These are phyloP conservation scores for Rhinichthys klamathensis DNA, from an alignment of 2,113 vertebrate genomes.

Conservation along the genomic window DNA sequence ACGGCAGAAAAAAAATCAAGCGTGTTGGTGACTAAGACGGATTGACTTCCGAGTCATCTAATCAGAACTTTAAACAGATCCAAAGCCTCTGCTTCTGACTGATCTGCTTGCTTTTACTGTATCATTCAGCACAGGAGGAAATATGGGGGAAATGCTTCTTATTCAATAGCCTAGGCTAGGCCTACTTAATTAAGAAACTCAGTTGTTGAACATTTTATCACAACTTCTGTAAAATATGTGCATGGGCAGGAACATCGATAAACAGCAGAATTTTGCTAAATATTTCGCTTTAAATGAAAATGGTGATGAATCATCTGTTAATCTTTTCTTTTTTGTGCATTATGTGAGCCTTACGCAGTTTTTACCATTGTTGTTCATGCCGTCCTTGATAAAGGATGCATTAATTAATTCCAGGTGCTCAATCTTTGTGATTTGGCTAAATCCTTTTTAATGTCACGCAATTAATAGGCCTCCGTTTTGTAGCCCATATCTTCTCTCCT, in stretches of 20 bases:
- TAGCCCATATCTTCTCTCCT: too few relatives aligned
- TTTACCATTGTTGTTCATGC: neutral
- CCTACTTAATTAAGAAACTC: neutral
- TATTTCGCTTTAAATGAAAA: neutral
- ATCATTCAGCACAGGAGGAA: neutral
- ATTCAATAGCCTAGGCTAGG: neutral
- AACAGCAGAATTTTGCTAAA: neutral
- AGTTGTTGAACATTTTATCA: neutral
- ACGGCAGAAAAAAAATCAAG: neutral
- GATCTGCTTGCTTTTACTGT: neutral
- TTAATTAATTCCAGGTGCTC: neutral
- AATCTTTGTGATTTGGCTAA: neutral
- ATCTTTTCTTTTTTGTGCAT: neutral
- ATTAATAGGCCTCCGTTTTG: neutral
- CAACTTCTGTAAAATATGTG: neutral
- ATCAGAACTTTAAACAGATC: slow-evolving; percentile 7
- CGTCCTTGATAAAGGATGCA: neutral
- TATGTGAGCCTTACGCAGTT: neutral
- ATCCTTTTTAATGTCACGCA: neutral
- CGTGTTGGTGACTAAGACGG: neutral
- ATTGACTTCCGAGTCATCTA: slow-evolving; percentile 20
- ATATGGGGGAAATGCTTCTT: too few relatives aligned
- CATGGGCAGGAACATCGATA: neutral
- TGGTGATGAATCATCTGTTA: neutral
- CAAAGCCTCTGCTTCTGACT: neutral